phyloP scores from a whole-genome alignment of 2,797 vertebrate species.

The Intellagama lesueurii region DNA sequence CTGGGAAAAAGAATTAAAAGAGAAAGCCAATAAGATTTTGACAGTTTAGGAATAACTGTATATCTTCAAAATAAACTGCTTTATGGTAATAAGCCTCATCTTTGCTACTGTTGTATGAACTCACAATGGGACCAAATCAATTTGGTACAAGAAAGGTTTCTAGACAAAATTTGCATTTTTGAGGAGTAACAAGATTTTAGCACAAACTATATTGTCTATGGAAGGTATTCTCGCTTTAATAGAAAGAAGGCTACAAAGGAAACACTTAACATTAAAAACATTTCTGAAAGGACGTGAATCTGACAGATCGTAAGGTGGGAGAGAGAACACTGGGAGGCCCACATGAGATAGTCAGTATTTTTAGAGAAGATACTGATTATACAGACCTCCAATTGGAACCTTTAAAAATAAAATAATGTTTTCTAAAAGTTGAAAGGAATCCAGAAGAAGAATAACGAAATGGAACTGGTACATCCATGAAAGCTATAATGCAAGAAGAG shows the following conservation, averaged over 20 bases:
- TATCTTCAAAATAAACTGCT: neutral
- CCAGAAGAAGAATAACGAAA: too few species aligned
- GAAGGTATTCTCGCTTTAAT: neutral
- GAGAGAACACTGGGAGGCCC: neutral
- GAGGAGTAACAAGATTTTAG: constrained; percentile 19
- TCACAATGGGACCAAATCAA: neutral
- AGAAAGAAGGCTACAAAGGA: neutral
- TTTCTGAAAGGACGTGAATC: neutral
- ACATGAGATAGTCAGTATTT: neutral
- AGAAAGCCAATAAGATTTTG: constrained; percentile 46
- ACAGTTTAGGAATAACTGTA: neutral
- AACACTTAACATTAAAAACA: neutral
- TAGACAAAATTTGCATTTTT: neutral
- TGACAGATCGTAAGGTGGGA: neutral
- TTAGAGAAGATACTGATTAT: neutral
- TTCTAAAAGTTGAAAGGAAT: neutral
- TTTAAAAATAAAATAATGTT: neutral
- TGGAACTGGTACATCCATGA: too few species aligned
- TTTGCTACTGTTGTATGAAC: constrained; percentile 15
- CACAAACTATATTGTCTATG: neutral
- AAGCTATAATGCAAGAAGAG: too few species aligned
- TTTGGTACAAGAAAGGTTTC: constrained; percentile 15
- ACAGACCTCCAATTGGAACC: neutral
- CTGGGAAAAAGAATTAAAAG: constrained; percentile 73
- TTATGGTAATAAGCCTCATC: neutral